Conservation (phyloP, 2,797 vertebrate species). For the Ctenosaura bakeri region DNA sequence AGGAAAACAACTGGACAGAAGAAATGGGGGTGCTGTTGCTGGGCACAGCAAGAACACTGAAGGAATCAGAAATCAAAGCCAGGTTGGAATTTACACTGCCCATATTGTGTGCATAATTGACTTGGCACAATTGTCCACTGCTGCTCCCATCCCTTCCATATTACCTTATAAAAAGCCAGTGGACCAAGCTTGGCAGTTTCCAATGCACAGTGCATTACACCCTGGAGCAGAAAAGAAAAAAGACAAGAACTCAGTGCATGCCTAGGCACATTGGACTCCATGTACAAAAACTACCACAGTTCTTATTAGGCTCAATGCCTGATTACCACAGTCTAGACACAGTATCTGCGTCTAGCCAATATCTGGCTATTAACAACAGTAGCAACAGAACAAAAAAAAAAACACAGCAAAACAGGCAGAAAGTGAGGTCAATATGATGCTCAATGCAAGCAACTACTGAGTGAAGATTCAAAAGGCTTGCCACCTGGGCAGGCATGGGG, state of each 20-base stretch:
- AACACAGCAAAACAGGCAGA: too few relatives aligned
- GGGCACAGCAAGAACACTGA: background rate
- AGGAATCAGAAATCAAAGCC: background rate
- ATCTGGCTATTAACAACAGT: too few relatives aligned
- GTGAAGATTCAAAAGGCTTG: background rate
- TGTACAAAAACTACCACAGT: rapidly evolving
- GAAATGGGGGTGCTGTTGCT: background rate
- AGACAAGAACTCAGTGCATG: background rate
- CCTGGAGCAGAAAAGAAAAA: slow-evolving; percentile 75
- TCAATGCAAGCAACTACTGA: background rate
- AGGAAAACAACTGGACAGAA: background rate
- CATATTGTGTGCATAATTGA: background rate
- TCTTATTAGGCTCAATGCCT: background rate
- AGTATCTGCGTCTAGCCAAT: too few relatives aligned
- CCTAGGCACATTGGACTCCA: background rate
- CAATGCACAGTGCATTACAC: slow-evolving; percentile 88
- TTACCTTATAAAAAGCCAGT: slow-evolving; percentile 94
- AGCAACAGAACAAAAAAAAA: background rate
- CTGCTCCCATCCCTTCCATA: background rate
- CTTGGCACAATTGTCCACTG: background rate
- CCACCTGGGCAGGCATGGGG: background rate
- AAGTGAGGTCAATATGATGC: background rate
- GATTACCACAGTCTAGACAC: background rate
- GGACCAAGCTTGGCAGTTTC: slow-evolving; percentile 93
- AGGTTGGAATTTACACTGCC: background rate